Percentiles rank a stretch among this genome's conserved stretches.
Evolutionary conservation across 2,888 invertebrate species (phyloP).

Genomic region (Masnerella sp.): DNA sequence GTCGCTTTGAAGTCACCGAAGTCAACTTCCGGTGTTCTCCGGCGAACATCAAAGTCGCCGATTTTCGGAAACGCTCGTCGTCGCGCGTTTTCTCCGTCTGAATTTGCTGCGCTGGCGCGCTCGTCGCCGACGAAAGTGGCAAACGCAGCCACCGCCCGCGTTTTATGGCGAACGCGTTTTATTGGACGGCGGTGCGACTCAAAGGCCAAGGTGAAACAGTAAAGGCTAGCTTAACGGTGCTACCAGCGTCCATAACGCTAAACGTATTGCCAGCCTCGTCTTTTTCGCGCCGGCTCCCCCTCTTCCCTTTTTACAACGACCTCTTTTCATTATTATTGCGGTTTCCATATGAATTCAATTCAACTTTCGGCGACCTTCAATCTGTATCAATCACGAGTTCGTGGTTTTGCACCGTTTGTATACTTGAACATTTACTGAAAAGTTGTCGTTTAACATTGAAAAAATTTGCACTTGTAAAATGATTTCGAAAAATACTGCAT

Average conservation of each 20-base stretch:
- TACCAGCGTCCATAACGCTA: constrained; percentile 73
- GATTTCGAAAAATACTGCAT: too few species aligned
- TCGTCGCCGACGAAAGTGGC: constrained; percentile 56
- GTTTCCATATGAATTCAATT: too few species aligned
- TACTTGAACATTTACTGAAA: too few species aligned
- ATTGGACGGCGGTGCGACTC: constrained; percentile 71
- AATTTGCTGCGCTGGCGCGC: constrained; percentile 53
- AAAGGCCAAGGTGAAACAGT: constrained; percentile 73
- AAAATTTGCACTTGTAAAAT: too few species aligned
- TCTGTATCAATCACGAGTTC: too few species aligned
- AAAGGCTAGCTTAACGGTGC: constrained; percentile 76
- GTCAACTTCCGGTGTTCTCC: constrained; percentile 59
- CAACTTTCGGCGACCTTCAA: too few species aligned
- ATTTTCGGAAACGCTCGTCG: constrained; percentile 47
- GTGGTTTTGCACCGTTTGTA: too few species aligned
- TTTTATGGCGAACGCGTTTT: constrained; percentile 71
- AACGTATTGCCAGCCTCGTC: constrained; percentile 69
- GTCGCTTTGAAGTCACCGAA: constrained; percentile 54
- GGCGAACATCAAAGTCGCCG: constrained; percentile 57
- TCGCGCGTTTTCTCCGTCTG: constrained; percentile 27
- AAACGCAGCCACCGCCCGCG: constrained; percentile 59
- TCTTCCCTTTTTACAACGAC: constrained; percentile 2
- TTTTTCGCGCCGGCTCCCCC: constrained; percentile 11
- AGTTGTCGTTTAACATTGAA: too few species aligned
- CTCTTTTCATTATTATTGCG: too few species aligned